Conservation (phyloP, 2,888 invertebrate genomes). For the Amphiduros pacificus region DNA sequence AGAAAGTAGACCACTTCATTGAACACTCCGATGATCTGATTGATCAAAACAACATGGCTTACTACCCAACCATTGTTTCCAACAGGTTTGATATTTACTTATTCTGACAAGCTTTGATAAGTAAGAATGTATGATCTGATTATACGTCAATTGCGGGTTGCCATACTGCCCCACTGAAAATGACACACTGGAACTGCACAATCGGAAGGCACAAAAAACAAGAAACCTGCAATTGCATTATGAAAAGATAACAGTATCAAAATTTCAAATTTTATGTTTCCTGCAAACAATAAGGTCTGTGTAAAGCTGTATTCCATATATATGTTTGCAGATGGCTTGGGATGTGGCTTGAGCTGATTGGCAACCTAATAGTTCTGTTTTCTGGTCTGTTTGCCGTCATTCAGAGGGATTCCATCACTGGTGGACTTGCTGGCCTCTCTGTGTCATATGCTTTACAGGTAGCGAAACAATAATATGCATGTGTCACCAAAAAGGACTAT, state of each 20-base stretch:
- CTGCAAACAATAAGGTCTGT: no score
- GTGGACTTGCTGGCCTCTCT: conserved; percentile 33
- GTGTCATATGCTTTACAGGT: conserved; percentile 34
- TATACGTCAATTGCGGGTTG: no score
- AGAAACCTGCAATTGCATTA: no score
- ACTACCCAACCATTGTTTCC: conserved; percentile 27
- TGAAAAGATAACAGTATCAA: no score
- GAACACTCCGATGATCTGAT: conserved; percentile 5
- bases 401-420: conserved; percentile 20
- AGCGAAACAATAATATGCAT: not conserved
- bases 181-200: no score
- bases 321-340: conserved; percentile 30
- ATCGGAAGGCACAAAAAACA: no score
- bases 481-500: not conserved
- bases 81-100: conserved; percentile 20
- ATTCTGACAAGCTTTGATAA: no score
- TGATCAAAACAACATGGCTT: conserved; percentile 27
- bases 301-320: not conserved
- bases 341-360: conserved; percentile 30
- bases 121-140: no score
- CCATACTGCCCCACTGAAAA: no score
- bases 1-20: conserved; percentile 7
- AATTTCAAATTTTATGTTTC: no score
- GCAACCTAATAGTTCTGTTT: conserved; percentile 33
- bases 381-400: conserved; percentile 31